Conservation (phyloP, 2,797 vertebrate species). For the Emys orbicularis region DNA sequence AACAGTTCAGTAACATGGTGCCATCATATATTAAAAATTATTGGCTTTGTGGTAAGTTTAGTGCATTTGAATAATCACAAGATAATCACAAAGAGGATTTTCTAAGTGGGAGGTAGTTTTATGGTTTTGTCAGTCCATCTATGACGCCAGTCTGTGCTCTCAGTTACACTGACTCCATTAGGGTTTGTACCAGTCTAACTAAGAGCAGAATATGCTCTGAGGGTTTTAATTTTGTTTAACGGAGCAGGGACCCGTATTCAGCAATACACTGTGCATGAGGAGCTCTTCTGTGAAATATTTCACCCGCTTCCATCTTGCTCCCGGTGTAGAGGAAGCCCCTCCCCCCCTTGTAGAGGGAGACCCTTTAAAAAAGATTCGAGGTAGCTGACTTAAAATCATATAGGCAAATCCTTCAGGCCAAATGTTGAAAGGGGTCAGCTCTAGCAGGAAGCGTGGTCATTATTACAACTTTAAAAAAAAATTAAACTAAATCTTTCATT, state of each 20-base stretch:
- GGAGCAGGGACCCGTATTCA: neutral
- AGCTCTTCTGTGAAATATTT: neutral
- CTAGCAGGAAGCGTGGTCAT: slow-evolving; percentile 30
- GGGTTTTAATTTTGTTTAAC: neutral
- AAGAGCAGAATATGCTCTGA: neutral
- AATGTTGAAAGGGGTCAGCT: neutral
- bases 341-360: neutral
- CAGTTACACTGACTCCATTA: neutral
- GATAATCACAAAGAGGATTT: slow-evolving; percentile 1
- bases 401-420: slow-evolving; percentile 49
- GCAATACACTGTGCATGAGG: neutral
- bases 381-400: slow-evolving; percentile 31
- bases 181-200: neutral
- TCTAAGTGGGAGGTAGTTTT: neutral
- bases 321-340: neutral
- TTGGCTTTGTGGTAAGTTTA: neutral
- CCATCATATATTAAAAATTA: neutral
- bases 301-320: neutral
- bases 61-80: neutral
- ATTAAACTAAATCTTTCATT: slow-evolving; percentile 48
- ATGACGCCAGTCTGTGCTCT: neutral
- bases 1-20: neutral
- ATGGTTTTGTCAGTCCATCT: neutral
- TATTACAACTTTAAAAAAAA: slow-evolving; percentile 55
- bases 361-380: slow-evolving; percentile 8